These are phyloP conservation scores for Tetragnatha versicolor DNA, from an alignment of 1,140 invertebrate genomes.

Conservation along the genomic window DNA sequence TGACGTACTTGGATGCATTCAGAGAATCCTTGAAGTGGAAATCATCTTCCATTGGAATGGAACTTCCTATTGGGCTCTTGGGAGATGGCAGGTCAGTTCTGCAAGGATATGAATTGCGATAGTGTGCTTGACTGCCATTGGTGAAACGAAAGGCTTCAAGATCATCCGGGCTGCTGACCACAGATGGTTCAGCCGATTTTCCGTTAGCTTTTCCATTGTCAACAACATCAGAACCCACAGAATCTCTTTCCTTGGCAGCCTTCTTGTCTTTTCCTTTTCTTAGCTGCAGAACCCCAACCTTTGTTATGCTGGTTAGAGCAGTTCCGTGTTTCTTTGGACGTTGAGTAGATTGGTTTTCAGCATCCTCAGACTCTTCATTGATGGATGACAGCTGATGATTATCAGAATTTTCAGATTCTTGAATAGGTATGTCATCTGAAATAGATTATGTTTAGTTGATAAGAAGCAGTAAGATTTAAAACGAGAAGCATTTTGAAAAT, in stretches of 20 bases:
- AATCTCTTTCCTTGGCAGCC: slow-evolving; percentile 49
- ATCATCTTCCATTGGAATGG: slow-evolving; percentile 31
- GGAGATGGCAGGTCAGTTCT: slow-evolving; percentile 37
- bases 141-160: background rate
- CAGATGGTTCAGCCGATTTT: background rate
- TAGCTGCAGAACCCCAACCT: slow-evolving; percentile 46
- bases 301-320: slow-evolving; percentile 19
- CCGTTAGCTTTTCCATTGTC: slow-evolving; percentile 34
- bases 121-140: slow-evolving; percentile 4
- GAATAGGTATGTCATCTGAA: slow-evolving; percentile 65
- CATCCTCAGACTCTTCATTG: slow-evolving; percentile 63
- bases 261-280: slow-evolving; percentile 60
- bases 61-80: slow-evolving; percentile 37
- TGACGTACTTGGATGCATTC: slow-evolving; percentile 43
- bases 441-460: no score
- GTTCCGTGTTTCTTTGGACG: slow-evolving; percentile 20
- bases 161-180: background rate
- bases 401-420: slow-evolving; percentile 55
- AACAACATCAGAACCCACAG: slow-evolving; percentile 23
- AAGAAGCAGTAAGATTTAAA: no score
- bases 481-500: background rate
- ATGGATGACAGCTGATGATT: slow-evolving; percentile 61
- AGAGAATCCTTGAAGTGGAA: slow-evolving; percentile 36
- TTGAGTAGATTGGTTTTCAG: slow-evolving; percentile 27
- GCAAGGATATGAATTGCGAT: slow-evolving; percentile 37